Evolutionary conservation across 1,140 invertebrate species (phyloP), one percentile per base, ranked within the genome.

Genomic region (Conopomorpha cramerella): DNA sequence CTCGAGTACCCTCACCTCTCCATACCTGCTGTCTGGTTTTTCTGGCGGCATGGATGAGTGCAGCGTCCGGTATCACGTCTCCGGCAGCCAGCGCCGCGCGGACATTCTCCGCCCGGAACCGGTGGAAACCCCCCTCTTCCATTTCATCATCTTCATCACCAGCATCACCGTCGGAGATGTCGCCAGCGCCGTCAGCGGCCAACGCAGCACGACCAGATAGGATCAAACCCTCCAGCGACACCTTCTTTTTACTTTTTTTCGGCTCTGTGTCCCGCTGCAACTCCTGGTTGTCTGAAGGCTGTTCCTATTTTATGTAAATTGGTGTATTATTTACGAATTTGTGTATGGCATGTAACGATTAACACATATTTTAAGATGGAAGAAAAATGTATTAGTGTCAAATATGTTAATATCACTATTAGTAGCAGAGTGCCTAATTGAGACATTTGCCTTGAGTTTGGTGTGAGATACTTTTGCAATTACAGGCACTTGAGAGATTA

Each of bases 11-110:
- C 70, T 74, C 70, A 74, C 70, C 70, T 74, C 70, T 74, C 6
- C 66, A 74, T 74, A 79, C 94, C 81, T 92, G 85, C 77, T 97
- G 94, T 50, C 95, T 81, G 43, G 90, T 85, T 78, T 97, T 98
- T 49, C 95, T 83, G 13, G 93, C 92, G 40, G 92, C 92, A 78
- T 98, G 95, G 64, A 98, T 98, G 80, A 95, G 90, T 25, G 92
- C 93, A 7, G 95, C 94, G 83, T 98, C 94, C 12, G 95, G 95
- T 56, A 98, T 98, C 49, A 87, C 86, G 30, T 95, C 95, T 16
- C 55, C 54, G 35, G 57, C 62, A 72, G 86, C 89, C 76, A 93
- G 50, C 38, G 73, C 61, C 16, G 72, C 76, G 17, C 76, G 60
- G 30, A 79, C 72, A 6, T 61, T 57, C 41, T 76, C 71, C 25